phyloP scores from a whole-genome alignment of 2,113 vertebrate species.

The Carassius auratus region DNA sequence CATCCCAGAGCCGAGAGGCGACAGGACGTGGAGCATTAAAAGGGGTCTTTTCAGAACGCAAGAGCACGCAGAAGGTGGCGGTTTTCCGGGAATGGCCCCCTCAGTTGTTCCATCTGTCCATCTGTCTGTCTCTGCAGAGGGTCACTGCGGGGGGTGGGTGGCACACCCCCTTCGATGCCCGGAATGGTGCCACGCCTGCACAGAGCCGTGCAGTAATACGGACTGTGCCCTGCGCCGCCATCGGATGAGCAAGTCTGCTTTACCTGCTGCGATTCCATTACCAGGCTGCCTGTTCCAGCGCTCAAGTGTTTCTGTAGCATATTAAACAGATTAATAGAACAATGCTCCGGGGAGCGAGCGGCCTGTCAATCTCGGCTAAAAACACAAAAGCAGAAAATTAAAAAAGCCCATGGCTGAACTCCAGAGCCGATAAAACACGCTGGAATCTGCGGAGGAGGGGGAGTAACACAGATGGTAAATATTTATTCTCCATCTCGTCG shows the following conservation, averaged over 20 bases:
- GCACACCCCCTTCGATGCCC: slow-evolving; percentile 55
- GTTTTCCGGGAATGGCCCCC: slow-evolving; percentile 51
- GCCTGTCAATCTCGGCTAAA: slow-evolving; percentile 77
- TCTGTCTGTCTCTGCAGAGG: slow-evolving; percentile 65
- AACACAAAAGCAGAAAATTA: slow-evolving; percentile 87
- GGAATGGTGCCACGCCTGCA: slow-evolving; percentile 47
- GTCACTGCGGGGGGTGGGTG: slow-evolving; percentile 59
- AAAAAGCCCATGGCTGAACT: slow-evolving; percentile 84
- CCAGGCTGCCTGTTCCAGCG: slow-evolving; percentile 75
- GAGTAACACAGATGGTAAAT: slow-evolving; percentile 76
- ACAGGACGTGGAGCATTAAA: slow-evolving; percentile 34
- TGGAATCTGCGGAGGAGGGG: slow-evolving; percentile 67
- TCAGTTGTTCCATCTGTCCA: slow-evolving; percentile 66
- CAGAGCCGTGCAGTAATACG: slow-evolving; percentile 48
- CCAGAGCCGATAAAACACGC: slow-evolving; percentile 76
- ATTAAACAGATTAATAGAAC: slow-evolving; percentile 89
- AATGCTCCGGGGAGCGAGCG: slow-evolving; percentile 80
- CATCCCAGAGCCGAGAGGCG: neutral
- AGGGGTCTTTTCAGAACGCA: slow-evolving; percentile 42
- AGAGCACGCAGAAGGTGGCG: slow-evolving; percentile 55
- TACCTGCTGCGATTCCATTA: slow-evolving; percentile 80
- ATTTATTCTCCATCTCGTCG: slow-evolving; percentile 76
- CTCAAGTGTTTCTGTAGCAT: slow-evolving; percentile 80
- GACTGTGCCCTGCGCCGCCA: slow-evolving; percentile 64
- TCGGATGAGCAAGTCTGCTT: slow-evolving; percentile 73